Base-by-base conservation (phyloP, 2,797 vertebrate species). In the Enteromius anoplus region DNA sequence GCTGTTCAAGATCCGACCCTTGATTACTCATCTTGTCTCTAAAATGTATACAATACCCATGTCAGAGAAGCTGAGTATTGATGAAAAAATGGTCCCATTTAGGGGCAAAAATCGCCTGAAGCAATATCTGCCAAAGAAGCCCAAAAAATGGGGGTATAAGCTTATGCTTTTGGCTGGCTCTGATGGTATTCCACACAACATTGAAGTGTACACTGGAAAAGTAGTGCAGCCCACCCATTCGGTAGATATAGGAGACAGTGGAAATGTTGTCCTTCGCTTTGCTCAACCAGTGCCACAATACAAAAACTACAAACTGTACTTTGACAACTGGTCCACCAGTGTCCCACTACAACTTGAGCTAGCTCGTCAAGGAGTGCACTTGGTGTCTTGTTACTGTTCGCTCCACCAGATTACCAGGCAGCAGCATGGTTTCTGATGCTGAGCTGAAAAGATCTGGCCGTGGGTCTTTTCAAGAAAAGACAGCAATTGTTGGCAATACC, bases 81-180 rank as follows among this genome's bases (percentile, higher is more conserved):
- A 84, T 47, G 76, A 84, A 78, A 78, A 88, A 81, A 85, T 86
- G 69, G 45, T 86, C 73, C 82, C 62, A n/a, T 88, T 86, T 79
- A 89, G 83, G 26, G 58, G 58, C 14, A 2, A 23, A 15, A 62
- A 15, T 62, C 12, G 0, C 12, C 58, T 62, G 58, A 29, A 62
- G 12, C 23, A 26, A 62, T 29, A 62, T 62, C 58, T 62, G 3
- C 58, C 26, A 2, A 62, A 29, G 5, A 62, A 62, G 12, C 58
- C 58, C 58, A 29, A 62, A 14, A 60, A 29, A 29, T 60, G 10
- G 55, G 23, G n/a, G n/a, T 60, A 60, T 60, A 60, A 60, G 4
- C 10, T 60, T 12, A 58, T 60, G 55, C n/a, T 60, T 11, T 60
- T 60, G 55, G 23, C 23, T 29, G 23, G 58, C 58, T 29, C 23